A percentile compares a stretch with the other conserved stretches of the same genome.
phyloP scores from a whole-genome alignment of 2,797 vertebrate genomes.

The Hylomyscus alleni region DNA sequence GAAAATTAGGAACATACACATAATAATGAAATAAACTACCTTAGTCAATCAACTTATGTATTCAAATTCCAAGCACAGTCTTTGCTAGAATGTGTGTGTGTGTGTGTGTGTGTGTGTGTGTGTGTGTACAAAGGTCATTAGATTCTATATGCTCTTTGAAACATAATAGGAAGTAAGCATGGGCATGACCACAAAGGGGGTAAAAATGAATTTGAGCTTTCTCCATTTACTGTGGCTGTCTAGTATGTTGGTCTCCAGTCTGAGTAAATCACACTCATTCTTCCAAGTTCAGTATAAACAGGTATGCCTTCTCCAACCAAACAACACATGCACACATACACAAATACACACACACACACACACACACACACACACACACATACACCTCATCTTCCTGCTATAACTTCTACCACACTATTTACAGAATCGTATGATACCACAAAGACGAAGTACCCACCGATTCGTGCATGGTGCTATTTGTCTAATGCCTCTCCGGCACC shows the following conservation, averaged over 20 bases:
- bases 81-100: not conserved
- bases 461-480: not conserved
- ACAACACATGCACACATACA: not conserved
- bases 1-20: not conserved
- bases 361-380: not conserved
- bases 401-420: not conserved
- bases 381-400: not conserved
- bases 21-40: slow-evolving; percentile 14
- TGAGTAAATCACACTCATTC: not conserved
- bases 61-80: not conserved
- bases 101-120: no score
- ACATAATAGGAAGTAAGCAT: slow-evolving; percentile 2
- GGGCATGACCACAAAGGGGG: not conserved
- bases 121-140: not conserved
- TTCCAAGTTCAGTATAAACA: slow-evolving; percentile 3
- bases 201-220: not conserved
- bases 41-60: not conserved
- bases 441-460: not conserved
- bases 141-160: slow-evolving; percentile 38
- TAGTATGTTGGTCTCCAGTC: not conserved
- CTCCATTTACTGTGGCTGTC: not conserved
- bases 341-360: not conserved
- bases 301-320: not conserved
- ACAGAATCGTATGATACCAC: not conserved
- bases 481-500: not conserved